Evolutionary conservation across 2,797 vertebrate species (phyloP).

Genomic region (Microcaecilia unicolor): DNA sequence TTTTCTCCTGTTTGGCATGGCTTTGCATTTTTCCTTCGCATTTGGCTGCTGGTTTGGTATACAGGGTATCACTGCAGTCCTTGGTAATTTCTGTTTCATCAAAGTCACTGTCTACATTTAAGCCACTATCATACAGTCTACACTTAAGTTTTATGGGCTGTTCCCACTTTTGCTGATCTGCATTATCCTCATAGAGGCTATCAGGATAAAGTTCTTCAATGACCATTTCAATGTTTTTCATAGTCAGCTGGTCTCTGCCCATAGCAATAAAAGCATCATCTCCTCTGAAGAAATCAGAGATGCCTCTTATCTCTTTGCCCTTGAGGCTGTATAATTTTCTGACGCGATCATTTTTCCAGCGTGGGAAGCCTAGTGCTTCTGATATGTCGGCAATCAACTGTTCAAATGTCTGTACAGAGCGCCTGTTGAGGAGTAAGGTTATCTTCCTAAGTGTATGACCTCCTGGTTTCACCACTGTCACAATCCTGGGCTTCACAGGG

Average conservation of each 20-base stretch:
- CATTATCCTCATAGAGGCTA: conserved; percentile 48
- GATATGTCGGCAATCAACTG: conserved; percentile 85
- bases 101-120: conserved; percentile 67
- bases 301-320: conserved; percentile 73
- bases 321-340: conserved; percentile 81
- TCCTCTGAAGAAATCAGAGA: conserved; percentile 86
- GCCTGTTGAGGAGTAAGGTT: conserved; percentile 81
- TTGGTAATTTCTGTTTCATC: conserved; percentile 34
- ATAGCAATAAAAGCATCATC: conserved; percentile 82
- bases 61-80: background rate
- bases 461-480: conserved; percentile 78
- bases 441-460: conserved; percentile 68
- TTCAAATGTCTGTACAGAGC: conserved; percentile 85
- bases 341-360: conserved; percentile 81
- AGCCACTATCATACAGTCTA: conserved; percentile 48
- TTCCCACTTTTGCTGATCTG: conserved; percentile 56
- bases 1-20: conserved; percentile 42
- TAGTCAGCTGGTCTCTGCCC: conserved; percentile 71
- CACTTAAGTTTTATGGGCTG: conserved; percentile 58
- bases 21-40: conserved; percentile 25
- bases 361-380: conserved; percentile 84
- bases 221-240: conserved; percentile 69
- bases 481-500: conserved; percentile 73
- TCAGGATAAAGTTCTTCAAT: conserved; percentile 81
- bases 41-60: conserved; percentile 27